A percentile compares a stretch with the other conserved stretches of the same genome.
Conservation (phyloP, 1,140 invertebrate species). For the Arctopsyche grandis region DNA sequence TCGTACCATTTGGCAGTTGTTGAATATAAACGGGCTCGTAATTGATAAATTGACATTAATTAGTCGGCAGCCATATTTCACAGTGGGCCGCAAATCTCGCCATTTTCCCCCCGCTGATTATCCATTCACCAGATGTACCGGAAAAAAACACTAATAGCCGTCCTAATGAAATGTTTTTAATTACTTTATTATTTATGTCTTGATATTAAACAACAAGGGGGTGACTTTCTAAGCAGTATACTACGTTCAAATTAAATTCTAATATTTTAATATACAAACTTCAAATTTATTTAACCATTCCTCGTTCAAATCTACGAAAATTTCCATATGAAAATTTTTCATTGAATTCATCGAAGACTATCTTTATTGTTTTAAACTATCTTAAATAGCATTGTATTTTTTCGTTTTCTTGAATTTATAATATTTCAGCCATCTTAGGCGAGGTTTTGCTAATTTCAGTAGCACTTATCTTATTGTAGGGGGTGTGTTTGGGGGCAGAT, state of each 20-base stretch:
- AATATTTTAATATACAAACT: too few relatives aligned
- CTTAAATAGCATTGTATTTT: too few relatives aligned
- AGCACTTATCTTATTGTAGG: slow-evolving; percentile 4
- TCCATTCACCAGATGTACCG: slow-evolving; percentile 52
- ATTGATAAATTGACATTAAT: slow-evolving; percentile 43
- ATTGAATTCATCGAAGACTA: too few relatives aligned
- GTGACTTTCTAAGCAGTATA: slow-evolving; percentile 21
- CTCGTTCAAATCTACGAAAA: too few relatives aligned
- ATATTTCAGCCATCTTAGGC: too few relatives aligned
- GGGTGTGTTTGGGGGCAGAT: slow-evolving; percentile 17
- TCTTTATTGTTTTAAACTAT: too few relatives aligned
- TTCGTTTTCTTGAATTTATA: too few relatives aligned
- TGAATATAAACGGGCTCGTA: not conserved
- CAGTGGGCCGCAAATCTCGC: slow-evolving; percentile 33
- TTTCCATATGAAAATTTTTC: too few relatives aligned
- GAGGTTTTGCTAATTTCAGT: slow-evolving; percentile 16
- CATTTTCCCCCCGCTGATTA: slow-evolving; percentile 30
- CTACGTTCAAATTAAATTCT: not conserved
- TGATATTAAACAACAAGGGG: slow-evolving; percentile 51
- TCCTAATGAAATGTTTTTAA: slow-evolving; percentile 54
- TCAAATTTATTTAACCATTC: too few relatives aligned
- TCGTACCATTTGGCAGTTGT: too few relatives aligned
- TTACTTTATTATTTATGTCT: slow-evolving; percentile 54
- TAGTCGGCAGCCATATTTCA: slow-evolving; percentile 36
- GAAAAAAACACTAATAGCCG: slow-evolving; percentile 52